Evolutionary conservation across 2,113 vertebrate genomes (phyloP).

Genomic region (Lutjanus erythropterus): DNA sequence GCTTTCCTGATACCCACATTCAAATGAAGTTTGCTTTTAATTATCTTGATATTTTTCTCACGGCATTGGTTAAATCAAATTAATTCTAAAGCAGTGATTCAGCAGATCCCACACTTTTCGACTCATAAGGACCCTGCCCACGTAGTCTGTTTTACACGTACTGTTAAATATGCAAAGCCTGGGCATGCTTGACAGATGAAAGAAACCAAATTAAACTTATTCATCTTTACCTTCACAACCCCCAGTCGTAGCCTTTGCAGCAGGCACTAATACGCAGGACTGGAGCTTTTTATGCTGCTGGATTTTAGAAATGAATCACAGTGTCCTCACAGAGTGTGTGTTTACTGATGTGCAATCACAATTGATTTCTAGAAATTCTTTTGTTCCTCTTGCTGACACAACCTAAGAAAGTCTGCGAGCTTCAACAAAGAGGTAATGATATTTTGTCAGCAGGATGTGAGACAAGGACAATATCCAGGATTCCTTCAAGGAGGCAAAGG

Average conservation of each 20-base stretch:
- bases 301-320: conserved; percentile 13
- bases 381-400: conserved; percentile 51
- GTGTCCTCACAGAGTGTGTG: neutral
- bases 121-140: conserved; percentile 57
- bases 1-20: neutral
- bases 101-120: conserved; percentile 48
- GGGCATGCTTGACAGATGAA: conserved; percentile 67
- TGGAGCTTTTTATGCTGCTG: conserved; percentile 14
- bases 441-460: conserved; percentile 37
- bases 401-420: conserved; percentile 29
- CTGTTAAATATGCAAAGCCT: conserved; percentile 70
- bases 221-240: conserved; percentile 54
- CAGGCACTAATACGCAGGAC: conserved; percentile 22
- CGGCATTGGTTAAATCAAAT: conserved; percentile 37
- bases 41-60: conserved; percentile 50
- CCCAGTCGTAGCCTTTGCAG: conserved; percentile 26
- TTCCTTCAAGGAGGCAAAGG: conserved; percentile 18
- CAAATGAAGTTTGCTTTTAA: conserved; percentile 25
- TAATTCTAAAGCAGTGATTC: conserved; percentile 53
- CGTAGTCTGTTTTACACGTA: conserved; percentile 53
- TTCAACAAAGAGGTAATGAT: conserved; percentile 43
- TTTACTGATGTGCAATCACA: conserved; percentile 51
- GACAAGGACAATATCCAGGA: conserved; percentile 25
- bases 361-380: conserved; percentile 45
- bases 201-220: conserved; percentile 71